Evolutionary conservation across 2,888 invertebrate species (phyloP), one percentile per base, ranked within the genome.

Genomic region (Rutpela maculata): DNA sequence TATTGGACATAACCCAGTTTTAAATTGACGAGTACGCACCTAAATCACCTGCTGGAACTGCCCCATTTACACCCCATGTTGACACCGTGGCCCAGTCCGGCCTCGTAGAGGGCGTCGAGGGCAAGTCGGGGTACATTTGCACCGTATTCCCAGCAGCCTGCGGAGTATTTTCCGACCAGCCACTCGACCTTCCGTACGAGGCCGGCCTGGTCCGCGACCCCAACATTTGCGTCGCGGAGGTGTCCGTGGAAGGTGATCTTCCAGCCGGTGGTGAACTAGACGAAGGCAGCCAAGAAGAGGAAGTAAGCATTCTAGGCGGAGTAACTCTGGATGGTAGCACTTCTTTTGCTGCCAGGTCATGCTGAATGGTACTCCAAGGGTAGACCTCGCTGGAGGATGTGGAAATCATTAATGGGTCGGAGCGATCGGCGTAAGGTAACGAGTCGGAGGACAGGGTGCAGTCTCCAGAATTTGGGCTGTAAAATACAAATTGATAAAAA

Each of bases 381-480:
- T 88, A 87, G 0, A 87, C 84, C 78, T 89, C 89, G 74, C 88
- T 88, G n/a, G 88, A 86, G 5, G 88, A 84, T 10, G 87, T 84
- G 7, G 89, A 86, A 22, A 88, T 84, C 56, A 84, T 80, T 15
- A 85, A 77, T 4, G 87, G 83, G 63, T 89, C 88, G 12, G 85
- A 83, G 65, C 82, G 70, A 18, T 81, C 82, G n/a, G 83, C 75
- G 56, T 84, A 85, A 0, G 84, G 80, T 12, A 80, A 76, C 22
- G 79, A 77, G 59, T 88, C 87, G 59, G 84, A 80, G 0, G 84
- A 77, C 11, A 84, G 78, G n/a, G 83, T 71, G 80, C 92, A 92
- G 82, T 91, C 92, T 7, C 90, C 91, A 71, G 90, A 89, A 82
- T 91, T 92, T 0, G 92, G 91, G 78, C 92, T 92, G 84, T 31